These are phyloP conservation scores for Oostethus manadensis DNA, from an alignment of 2,113 vertebrate genomes.

Conservation along the genomic window DNA sequence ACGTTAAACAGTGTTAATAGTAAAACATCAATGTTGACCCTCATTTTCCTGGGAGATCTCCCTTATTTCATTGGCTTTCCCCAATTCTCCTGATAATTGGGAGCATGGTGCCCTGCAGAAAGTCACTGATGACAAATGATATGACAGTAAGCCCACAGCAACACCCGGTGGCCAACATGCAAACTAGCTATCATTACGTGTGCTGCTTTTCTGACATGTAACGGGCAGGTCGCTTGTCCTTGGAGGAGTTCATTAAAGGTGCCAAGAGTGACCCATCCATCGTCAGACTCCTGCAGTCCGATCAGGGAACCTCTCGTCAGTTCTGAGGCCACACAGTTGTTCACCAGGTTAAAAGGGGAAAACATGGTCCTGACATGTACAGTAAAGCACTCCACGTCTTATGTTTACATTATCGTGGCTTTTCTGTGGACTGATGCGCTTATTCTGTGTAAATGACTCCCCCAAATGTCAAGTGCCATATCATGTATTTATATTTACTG, in stretches of 20 bases:
- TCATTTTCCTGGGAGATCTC: too few species aligned
- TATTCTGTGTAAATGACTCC: conserved; percentile 4
- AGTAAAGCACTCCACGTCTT: conserved; percentile 35
- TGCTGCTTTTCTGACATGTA: not conserved
- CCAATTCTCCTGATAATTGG: too few species aligned
- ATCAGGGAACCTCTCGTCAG: conserved; percentile 84
- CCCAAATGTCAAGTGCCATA: conserved; percentile 66
- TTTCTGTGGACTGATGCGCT: conserved; percentile 38
- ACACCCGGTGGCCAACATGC: conserved; percentile 21
- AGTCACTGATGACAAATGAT: not conserved
- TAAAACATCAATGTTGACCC: too few species aligned
- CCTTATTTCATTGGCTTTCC: too few species aligned
- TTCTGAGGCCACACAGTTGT: conserved; percentile 67
- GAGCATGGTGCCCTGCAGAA: too few species aligned
- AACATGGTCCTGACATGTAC: not conserved
- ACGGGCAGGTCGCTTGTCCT: conserved; percentile 81
- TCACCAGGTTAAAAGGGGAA: not conserved
- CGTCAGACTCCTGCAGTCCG: conserved; percentile 91
- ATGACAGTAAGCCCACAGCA: conserved; percentile 7
- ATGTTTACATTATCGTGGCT: conserved; percentile 51
- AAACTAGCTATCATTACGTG: not conserved
- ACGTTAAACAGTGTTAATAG: too few species aligned
- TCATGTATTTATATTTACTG: conserved; percentile 55
- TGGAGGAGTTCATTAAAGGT: conserved; percentile 97
- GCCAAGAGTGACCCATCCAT: conserved; percentile 98